Base-by-base conservation (phyloP, 2,797 vertebrate genomes). In the Pangasius larnaudii region DNA sequence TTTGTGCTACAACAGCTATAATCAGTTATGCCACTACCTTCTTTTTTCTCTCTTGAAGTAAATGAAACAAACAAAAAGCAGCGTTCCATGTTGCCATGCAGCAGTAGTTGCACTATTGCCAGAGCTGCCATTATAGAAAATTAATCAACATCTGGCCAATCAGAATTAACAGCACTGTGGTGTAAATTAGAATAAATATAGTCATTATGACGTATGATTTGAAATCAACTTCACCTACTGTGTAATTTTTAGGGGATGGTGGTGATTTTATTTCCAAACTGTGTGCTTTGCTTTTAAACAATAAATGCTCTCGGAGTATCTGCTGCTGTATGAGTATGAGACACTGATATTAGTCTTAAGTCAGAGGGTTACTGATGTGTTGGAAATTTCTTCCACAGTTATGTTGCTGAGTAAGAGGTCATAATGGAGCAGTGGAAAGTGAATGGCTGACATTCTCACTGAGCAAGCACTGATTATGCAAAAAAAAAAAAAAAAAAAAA, bases 401-500 rank as follows among this genome's bases (percentile, higher is more conserved):
- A 27, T 65, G 49, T n/a, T 84, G 71, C 79, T 85, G 81, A 89
- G 39, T 87, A 53, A 85, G 82, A 46, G 82, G 86, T 87, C 75
- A 89, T 89, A 24, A 51, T 8, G 30, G 46, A 59, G 80, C 59
- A 78, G 9, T 77, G 79, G 85, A 86, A 85, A 80, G 65, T 53
- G 74, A 79, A 33, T 36, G 8, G 53, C 85, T 80, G 88, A 79
- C 49, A 56, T 53, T 71, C 63, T 30, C n/a, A 84, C 72, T 85
- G 72, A 87, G 81, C 42, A 86, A 87, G 80, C 81, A 85, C 85
- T 86, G n/a, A 85, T 24, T 61, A 36, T 58, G 85, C 80, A 86
- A 59, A 86, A 78, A 65, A 19, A 84, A 30, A 63, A 39, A 39
- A 19, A 33, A 22, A 1, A 4, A 33, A 13, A 53, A 18, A 30